Evolutionary conservation across 2,888 invertebrate genomes (phyloP).

Genomic region (Acheta domesticus): DNA sequence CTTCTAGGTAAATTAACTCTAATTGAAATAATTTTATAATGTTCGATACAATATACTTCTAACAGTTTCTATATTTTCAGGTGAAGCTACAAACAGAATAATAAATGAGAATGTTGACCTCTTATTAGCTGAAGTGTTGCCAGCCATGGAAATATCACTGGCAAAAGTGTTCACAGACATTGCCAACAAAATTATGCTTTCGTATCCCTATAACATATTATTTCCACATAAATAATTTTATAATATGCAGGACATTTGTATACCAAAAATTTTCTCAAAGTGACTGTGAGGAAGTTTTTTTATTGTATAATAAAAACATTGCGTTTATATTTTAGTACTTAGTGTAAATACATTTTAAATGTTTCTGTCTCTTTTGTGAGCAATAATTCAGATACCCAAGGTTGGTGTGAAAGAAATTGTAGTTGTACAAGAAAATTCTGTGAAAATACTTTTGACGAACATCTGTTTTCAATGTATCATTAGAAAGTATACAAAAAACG

Average conservation of each 20-base stretch:
- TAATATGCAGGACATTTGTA: not conserved
- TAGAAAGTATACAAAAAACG: no score
- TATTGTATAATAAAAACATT: no score
- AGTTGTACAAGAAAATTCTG: no score
- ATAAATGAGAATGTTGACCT: constrained; percentile 65
- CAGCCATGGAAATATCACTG: constrained; percentile 64
- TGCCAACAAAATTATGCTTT: constrained; percentile 40
- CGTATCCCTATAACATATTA: constrained; percentile 41
- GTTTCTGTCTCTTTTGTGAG: no score
- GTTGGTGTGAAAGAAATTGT: no score
- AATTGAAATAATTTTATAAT: not conserved
- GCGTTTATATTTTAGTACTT: no score
- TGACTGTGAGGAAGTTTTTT: not conserved
- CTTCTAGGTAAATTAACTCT: constrained; percentile 30
- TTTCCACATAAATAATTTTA: constrained; percentile 21
- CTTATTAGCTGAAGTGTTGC: constrained; percentile 64
- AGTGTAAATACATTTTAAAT: no score
- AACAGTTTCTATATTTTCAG: constrained; percentile 45
- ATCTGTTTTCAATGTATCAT: no score
- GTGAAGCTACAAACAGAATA: constrained; percentile 64
- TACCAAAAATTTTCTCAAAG: not conserved
- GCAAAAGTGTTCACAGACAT: constrained; percentile 56
- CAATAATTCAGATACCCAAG: no score
- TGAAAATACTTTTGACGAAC: no score
- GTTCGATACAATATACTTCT: not conserved